Conservation (phyloP, 2,797 vertebrate genomes). For the Merluccius polli region DNA sequence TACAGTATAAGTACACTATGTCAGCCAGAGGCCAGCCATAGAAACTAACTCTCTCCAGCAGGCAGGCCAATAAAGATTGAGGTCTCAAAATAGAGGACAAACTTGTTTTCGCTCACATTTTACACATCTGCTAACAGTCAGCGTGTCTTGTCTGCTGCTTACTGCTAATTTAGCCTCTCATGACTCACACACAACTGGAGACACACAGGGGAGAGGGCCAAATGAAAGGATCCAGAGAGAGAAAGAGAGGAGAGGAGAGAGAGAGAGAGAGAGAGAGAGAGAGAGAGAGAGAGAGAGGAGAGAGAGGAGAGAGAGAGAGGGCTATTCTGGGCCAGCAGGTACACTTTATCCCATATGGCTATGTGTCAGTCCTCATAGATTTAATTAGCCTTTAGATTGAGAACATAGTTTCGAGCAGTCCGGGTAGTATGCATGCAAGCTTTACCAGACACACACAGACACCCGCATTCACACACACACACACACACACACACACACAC, state of each 20-base stretch:
- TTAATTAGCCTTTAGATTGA: conserved; percentile 53
- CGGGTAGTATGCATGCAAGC: conserved; percentile 13
- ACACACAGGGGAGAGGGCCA: conserved; percentile 27
- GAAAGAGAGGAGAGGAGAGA: too few species aligned
- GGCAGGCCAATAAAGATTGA: neutral
- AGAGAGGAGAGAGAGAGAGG: neutral
- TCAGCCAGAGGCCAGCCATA: neutral
- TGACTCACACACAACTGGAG: conserved; percentile 46
- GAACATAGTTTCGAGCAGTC: conserved; percentile 38
- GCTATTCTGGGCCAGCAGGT: conserved; percentile 39
- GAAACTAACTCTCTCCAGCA: conserved; percentile 28
- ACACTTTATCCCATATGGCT: too few species aligned
- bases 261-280: too few species aligned
- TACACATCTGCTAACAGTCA: conserved; percentile 60
- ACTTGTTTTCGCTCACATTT: conserved; percentile 53
- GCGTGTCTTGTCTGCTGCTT: conserved; percentile 50
- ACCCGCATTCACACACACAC: conserved; percentile 6
- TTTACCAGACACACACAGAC: conserved; percentile 28
- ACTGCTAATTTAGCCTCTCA: conserved; percentile 48
- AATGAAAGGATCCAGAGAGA: conserved; percentile 36
- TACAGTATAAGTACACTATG: neutral
- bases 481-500: conserved; percentile 12
- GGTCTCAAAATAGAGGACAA: conserved; percentile 37
- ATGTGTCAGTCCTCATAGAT: conserved; percentile 47
- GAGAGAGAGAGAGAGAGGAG: too few species aligned